Evolutionary conservation across 2,113 vertebrate genomes (phyloP).

Genomic region (Macheiramphus alcinus): DNA sequence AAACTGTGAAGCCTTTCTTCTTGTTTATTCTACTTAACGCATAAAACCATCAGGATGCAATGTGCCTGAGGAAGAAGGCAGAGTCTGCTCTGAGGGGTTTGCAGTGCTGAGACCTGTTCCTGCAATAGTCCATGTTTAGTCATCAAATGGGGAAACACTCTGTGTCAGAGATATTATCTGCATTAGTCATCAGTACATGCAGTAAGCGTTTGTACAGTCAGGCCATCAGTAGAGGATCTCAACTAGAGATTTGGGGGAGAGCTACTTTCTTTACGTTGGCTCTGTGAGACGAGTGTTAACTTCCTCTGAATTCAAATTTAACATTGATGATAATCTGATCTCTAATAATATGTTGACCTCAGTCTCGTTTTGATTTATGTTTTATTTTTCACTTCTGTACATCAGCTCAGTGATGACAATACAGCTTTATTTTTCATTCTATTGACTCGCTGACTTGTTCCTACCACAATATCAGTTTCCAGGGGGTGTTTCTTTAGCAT

Average conservation of each 20-base stretch:
- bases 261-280: neutral
- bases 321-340: neutral
- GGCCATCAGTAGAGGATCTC: neutral
- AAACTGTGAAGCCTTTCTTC: neutral
- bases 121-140: neutral
- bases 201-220: neutral
- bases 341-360: neutral
- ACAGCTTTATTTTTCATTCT: neutral
- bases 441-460: neutral
- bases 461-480: neutral
- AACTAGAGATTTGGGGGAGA: neutral
- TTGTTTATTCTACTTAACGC: neutral
- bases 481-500: neutral
- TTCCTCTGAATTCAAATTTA: neutral
- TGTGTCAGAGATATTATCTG: neutral
- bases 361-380: neutral
- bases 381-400: neutral
- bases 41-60: neutral
- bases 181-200: neutral
- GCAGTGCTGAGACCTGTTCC: neutral
- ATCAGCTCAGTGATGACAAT: neutral
- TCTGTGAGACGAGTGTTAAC: neutral
- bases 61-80: neutral
- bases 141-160: neutral
- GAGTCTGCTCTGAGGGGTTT: neutral